A percentile compares a stretch with the other conserved stretches of the same genome.
These are phyloP conservation scores for Rhagonycha lutea DNA, from an alignment of 2,888 invertebrate species.

Conservation along the genomic window DNA sequence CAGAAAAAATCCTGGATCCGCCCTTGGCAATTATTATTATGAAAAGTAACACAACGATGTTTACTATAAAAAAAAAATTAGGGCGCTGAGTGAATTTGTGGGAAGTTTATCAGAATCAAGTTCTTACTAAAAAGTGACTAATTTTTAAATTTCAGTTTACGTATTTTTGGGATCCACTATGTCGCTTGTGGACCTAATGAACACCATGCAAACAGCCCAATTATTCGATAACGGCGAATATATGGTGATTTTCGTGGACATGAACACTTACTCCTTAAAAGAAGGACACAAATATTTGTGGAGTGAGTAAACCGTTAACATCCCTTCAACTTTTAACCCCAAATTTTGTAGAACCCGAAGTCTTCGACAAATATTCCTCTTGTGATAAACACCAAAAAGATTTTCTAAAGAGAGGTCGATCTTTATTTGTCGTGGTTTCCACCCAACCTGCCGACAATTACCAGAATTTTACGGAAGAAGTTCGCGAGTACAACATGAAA, in stretches of 20 bases:
- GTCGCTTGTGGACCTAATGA: conserved; percentile 88
- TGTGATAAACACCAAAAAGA: conserved; percentile 67
- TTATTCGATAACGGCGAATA: conserved; percentile 91
- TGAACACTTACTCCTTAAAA: conserved; percentile 79
- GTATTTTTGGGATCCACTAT: conserved; percentile 89
- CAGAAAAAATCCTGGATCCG: no score
- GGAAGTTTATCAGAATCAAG: background rate
- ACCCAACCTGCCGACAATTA: conserved; percentile 79
- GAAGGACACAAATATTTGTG: conserved; percentile 81
- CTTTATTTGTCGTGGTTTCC: conserved; percentile 85
- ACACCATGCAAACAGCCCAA: conserved; percentile 85
- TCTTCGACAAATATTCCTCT: conserved; percentile 60
- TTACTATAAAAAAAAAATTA: no score
- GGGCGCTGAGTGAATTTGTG: no score
- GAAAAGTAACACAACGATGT: no score
- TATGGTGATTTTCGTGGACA: conserved; percentile 93
- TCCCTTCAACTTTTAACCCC: conserved; percentile 9
- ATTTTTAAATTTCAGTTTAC: conserved; percentile 73
- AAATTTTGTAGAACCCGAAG: conserved; percentile 58
- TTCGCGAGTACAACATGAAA: conserved; percentile 75
- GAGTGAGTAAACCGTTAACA: conserved; percentile 60
- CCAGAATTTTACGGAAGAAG: conserved; percentile 77
- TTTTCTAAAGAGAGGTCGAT: conserved; percentile 74
- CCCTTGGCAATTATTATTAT: no score
- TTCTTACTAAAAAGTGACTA: conserved; percentile 14